These are phyloP conservation scores for Drosophila mercatorum DNA, from an alignment of 2,888 invertebrate genomes.

Conservation along the genomic window DNA sequence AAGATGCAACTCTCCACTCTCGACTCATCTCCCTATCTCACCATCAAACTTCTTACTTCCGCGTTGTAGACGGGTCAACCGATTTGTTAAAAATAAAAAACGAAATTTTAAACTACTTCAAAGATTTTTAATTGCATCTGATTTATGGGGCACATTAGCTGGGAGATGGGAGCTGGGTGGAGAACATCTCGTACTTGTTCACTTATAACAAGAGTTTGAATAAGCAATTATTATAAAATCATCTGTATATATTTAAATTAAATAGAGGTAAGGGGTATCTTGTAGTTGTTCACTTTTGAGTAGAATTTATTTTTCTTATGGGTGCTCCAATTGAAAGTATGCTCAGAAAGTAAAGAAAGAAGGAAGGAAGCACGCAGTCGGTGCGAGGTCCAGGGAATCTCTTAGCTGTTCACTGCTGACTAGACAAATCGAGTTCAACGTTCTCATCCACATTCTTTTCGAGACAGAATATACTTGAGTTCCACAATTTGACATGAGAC, in stretches of 20 bases:
- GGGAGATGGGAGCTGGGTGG: too few relatives aligned
- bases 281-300: too few relatives aligned
- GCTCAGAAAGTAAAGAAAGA: background rate
- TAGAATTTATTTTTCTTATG: too few relatives aligned
- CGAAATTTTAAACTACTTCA: background rate
- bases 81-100: constrained; percentile 22
- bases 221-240: background rate
- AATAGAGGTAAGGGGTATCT: background rate
- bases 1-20: constrained; percentile 28
- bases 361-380: background rate
- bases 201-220: background rate
- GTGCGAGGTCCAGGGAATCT: background rate
- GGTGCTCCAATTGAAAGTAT: too few relatives aligned
- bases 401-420: background rate
- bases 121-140: background rate
- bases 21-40: constrained; percentile 2
- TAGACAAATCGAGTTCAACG: too few relatives aligned
- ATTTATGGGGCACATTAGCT: background rate
- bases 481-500: too few relatives aligned
- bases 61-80: constrained; percentile 16
- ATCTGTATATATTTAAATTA: background rate
- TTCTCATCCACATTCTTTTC: too few relatives aligned
- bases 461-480: too few relatives aligned
- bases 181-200: background rate
- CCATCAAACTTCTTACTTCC: constrained; percentile 17